Evolutionary conservation across 1,140 invertebrate species (phyloP).

Genomic region (Drosophila rhopaloa): DNA sequence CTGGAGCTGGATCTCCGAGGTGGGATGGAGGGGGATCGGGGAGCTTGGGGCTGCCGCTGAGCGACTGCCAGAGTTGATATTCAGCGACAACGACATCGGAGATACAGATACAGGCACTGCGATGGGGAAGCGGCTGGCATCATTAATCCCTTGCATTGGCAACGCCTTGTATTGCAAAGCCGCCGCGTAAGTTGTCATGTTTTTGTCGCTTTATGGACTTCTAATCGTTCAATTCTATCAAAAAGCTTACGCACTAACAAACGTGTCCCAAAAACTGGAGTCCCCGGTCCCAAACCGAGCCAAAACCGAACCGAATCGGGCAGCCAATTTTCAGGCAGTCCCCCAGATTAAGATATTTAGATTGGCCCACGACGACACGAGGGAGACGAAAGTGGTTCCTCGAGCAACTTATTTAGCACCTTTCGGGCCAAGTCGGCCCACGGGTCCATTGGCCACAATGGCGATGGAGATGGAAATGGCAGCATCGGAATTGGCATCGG

Average conservation of each 20-base stretch:
- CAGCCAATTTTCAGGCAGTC: conserved; percentile 65
- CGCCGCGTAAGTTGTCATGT: conserved; percentile 83
- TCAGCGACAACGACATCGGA: conserved; percentile 45
- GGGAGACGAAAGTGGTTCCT: conserved; percentile 23
- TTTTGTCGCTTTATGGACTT: conserved; percentile 85
- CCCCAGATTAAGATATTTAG: conserved; percentile 83
- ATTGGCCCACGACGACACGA: conserved; percentile 68
- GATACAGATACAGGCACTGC: conserved; percentile 27
- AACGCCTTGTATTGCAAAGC: conserved; percentile 70
- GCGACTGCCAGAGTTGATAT: conserved; percentile 78
- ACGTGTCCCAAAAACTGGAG: conserved; percentile 59
- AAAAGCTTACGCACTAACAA: conserved; percentile 84
- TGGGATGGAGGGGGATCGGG: conserved; percentile 2
- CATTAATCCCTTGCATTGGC: conserved; percentile 81
- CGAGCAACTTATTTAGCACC: conserved; percentile 68
- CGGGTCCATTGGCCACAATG: conserved; percentile 47
- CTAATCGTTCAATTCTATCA: conserved; percentile 85
- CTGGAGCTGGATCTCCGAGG: conserved; percentile 11
- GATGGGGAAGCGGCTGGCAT: conserved; percentile 57
- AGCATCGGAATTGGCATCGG: conserved; percentile 28
- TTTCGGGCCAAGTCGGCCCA: conserved; percentile 41
- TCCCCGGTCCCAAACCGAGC: conserved; percentile 2
- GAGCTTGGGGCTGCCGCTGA: conserved; percentile 39
- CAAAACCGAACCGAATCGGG: conserved; percentile 29
- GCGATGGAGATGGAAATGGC: conserved; percentile 42